A percentile compares a stretch with the other conserved stretches of the same genome.
Evolutionary conservation across 2,113 vertebrate genomes (phyloP).

Genomic region (Ictalurus punctatus): DNA sequence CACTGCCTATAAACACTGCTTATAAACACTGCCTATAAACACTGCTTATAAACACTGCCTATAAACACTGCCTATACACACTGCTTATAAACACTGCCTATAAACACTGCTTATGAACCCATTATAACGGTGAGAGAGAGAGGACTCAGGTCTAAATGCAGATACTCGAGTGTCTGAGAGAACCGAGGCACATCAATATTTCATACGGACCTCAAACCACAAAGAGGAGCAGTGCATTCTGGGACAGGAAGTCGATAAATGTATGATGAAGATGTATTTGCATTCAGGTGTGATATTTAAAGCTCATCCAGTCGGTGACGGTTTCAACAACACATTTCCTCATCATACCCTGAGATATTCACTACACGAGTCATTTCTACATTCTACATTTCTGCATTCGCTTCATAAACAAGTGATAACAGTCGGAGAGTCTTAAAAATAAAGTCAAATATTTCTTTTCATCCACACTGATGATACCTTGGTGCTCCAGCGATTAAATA

Average conservation of each 20-base stretch:
- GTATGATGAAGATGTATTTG: conserved; percentile 28
- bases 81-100: background rate
- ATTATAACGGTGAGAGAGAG: background rate
- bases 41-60: background rate
- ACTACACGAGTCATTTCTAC: background rate
- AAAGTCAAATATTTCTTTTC: conserved; percentile 10
- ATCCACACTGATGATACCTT: background rate
- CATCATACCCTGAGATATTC: background rate
- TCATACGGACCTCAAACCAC: conserved; percentile 34
- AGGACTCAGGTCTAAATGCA: background rate
- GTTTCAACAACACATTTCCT: background rate
- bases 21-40: no score
- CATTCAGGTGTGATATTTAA: background rate
- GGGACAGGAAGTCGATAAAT: conserved; percentile 34
- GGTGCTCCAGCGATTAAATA: background rate
- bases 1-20: no score
- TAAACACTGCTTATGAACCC: conserved; percentile 17
- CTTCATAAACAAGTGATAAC: background rate
- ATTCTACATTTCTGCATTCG: background rate
- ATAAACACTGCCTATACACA: conserved; percentile 8
- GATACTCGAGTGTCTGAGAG: background rate
- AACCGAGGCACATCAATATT: conserved; percentile 42
- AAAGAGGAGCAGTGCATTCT: conserved; percentile 38
- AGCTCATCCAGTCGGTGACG: background rate
- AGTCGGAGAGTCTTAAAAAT: background rate